Base-by-base conservation (phyloP, 2,797 vertebrate genomes). In the Antennarius maculatus region DNA sequence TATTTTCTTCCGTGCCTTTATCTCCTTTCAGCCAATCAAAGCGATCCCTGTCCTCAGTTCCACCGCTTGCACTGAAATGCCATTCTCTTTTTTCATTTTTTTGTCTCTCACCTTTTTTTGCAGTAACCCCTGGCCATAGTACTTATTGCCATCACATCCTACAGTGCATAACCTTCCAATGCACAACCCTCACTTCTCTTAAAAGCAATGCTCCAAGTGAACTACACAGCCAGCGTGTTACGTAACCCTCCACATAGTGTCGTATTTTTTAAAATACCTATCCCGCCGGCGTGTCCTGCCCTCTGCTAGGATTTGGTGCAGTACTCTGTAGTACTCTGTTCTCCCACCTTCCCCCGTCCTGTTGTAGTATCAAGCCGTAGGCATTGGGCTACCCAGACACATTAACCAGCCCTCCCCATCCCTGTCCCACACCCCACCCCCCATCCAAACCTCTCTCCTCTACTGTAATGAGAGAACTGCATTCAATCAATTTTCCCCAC, bases 41-140 rank as follows among this genome's bases (percentile, higher is more conserved):
- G 56, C 17, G 3, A 17, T 51, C 56, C 39, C 39, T 70, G 56
- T 42, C 3, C 4, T 8, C 39, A 67, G 27, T 56, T 47, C 31
- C 63, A 7, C 61, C 46, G 55, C 37, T 39, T 57, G 39, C 56
- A 61, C 52, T 41, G 64, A 66, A 73, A 14, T 37, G 14, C 29
- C 17, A 42, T 80, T 67, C 56, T 59, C 42, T 39, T 2, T 39
- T 41, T 41, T 41, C 12, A 41, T 41, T 56, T 0, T 58, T 71
- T 46, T 49, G 6, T 69, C 62, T 60, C 17, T 43, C 34, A 13
- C 29, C 29, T 23, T 29, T 76, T 76, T 15, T 15, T 64, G 47
- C 70, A 54, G n/a, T 52, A 63, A 70, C 74, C 62, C 49, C 78
- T 77, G 56, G 71, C 67, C 68, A 72, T 61, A 56, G 66, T 73